Percentiles rank a stretch among this genome's conserved stretches.
These are phyloP conservation scores for Zeugodacus cucurbitae DNA, from an alignment of 1,140 invertebrate genomes.

Conservation along the genomic window DNA sequence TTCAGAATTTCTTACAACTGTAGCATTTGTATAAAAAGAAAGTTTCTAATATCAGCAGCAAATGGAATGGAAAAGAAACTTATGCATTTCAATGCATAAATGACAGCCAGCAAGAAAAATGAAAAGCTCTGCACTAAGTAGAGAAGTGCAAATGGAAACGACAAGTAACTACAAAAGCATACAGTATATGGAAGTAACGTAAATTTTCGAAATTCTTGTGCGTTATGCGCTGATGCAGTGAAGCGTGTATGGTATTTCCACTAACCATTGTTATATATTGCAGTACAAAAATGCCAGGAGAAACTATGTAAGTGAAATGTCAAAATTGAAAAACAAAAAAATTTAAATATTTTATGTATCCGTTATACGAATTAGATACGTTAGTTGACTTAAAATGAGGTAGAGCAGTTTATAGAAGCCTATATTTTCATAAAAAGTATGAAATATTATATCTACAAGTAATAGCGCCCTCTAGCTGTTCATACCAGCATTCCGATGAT, in stretches of 20 bases:
- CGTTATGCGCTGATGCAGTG: not conserved
- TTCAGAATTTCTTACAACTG: not conserved
- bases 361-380: too few species aligned
- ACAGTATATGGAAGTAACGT: not conserved
- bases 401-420: too few species aligned
- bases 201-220: not conserved
- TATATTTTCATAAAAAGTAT: too few species aligned
- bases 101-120: not conserved
- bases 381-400: too few species aligned
- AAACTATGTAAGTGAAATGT: not conserved
- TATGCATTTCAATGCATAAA: constrained; percentile 2
- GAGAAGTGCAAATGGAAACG: not conserved
- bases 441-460: too few species aligned
- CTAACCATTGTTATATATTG: too few species aligned
- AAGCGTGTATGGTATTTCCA: not conserved
- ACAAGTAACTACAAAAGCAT: not conserved
- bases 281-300: not conserved
- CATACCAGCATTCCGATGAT: too few species aligned
- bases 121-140: not conserved
- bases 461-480: too few species aligned
- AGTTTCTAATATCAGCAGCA: not conserved
- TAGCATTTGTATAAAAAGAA: not conserved
- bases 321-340: not conserved
- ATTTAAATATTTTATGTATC: too few species aligned
- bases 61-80: constrained; percentile 27